phyloP scores from a whole-genome alignment of 2,797 vertebrate genomes.

The Triplophysa bombifrons region DNA sequence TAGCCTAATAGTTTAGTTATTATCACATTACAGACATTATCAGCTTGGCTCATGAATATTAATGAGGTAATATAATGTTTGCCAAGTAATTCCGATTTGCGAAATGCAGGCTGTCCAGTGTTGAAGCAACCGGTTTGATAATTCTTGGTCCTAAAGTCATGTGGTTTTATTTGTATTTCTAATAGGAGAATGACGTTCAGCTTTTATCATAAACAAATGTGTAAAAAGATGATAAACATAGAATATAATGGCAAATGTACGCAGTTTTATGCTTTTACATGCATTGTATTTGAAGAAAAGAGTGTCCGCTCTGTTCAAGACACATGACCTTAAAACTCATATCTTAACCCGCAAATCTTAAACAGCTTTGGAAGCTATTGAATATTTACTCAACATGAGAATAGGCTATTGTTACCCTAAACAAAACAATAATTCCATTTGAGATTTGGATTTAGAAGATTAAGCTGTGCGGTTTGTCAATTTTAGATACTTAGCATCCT shows the following conservation, averaged over 20 bases:
- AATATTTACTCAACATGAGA: neutral
- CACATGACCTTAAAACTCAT: neutral
- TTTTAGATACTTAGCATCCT: neutral
- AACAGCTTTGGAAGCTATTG: neutral
- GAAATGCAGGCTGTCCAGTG: neutral
- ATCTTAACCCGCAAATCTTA: neutral
- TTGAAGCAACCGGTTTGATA: neutral
- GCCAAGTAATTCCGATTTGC: neutral
- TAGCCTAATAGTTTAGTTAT: neutral
- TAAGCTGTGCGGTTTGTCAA: neutral
- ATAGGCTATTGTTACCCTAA: neutral
- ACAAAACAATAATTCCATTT: neutral
- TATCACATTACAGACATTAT: constrained; percentile 4
- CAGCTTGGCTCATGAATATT: neutral
- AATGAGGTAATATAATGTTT: neutral
- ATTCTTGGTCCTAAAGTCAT: neutral
- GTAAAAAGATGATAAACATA: too few species aligned
- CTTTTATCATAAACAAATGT: too few species aligned
- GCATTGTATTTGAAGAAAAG: neutral
- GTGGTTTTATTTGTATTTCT: neutral
- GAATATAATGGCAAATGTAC: too few species aligned
- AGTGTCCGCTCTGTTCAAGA: neutral
- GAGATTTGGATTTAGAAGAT: neutral
- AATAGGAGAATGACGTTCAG: too few species aligned
- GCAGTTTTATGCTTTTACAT: neutral